Percentiles rank a stretch among this genome's conserved stretches.
These are phyloP conservation scores for Trichonephila clavipes DNA, from an alignment of 1,140 invertebrate genomes.

Conservation along the genomic window DNA sequence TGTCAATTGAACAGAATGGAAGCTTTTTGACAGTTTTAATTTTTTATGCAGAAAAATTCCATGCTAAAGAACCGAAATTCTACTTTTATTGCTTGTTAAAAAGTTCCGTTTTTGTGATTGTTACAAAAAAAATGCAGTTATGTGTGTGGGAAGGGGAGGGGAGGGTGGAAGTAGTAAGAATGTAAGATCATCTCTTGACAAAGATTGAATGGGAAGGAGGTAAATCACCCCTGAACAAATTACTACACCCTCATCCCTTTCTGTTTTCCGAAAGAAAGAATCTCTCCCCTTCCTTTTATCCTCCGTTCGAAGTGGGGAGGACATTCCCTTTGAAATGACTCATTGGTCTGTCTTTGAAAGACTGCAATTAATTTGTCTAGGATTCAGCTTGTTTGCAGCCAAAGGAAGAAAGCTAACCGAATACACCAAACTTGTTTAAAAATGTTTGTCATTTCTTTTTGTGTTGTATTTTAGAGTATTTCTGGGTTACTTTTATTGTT, in stretches of 20 bases:
- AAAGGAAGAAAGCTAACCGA: background rate
- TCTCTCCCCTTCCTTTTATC: background rate
- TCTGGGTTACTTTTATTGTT: too few relatives aligned
- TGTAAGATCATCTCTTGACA: background rate
- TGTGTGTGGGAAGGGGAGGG: too few relatives aligned
- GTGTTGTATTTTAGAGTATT: too few relatives aligned
- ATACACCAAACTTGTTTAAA: background rate
- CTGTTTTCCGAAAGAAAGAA: background rate
- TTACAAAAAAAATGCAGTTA: too few relatives aligned
- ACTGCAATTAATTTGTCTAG: background rate
- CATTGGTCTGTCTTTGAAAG: background rate
- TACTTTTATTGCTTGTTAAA: too few relatives aligned
- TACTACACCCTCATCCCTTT: background rate
- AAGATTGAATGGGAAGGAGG: background rate
- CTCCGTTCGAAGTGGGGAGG: background rate
- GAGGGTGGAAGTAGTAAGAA: background rate
- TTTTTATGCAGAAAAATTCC: too few relatives aligned
- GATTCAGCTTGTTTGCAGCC: background rate
- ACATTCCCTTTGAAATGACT: conserved; percentile 3
- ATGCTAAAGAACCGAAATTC: too few relatives aligned
- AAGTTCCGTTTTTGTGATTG: too few relatives aligned
- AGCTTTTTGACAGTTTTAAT: too few relatives aligned
- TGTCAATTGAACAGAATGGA: too few relatives aligned
- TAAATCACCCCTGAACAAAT: background rate
- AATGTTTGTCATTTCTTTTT: background rate